Percentiles rank a stretch among this genome's conserved stretches.
Evolutionary conservation across 1,140 invertebrate species (phyloP).

Genomic region (Polypedilum vanderplanki): DNA sequence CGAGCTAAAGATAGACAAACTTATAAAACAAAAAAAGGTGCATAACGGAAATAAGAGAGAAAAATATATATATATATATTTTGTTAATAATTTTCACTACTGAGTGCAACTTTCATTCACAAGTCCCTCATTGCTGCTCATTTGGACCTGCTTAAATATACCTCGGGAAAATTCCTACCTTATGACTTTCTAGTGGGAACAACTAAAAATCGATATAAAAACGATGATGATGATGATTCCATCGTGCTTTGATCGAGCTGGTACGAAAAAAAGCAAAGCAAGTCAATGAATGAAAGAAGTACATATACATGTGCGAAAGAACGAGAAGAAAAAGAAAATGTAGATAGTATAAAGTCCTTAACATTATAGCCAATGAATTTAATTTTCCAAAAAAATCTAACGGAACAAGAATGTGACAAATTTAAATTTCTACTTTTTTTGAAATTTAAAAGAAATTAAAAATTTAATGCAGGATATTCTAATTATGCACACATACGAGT

Average conservation of each 20-base stretch:
- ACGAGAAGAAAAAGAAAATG: neutral
- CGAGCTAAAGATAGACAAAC: too few species aligned
- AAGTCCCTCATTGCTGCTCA: neutral
- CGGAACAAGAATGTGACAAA: too few species aligned
- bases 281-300: slow-evolving; percentile 24
- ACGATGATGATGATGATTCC: neutral
- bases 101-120: too few species aligned
- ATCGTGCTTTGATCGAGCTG: neutral
- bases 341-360: neutral
- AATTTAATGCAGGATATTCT: neutral
- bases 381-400: neutral
- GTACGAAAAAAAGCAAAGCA: neutral
- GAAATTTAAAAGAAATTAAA: neutral
- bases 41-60: too few species aligned
- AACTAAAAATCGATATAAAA: slow-evolving; percentile 23
- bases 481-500: neutral
- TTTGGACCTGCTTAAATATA: slow-evolving; percentile 1
- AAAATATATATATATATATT: too few species aligned
- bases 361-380: neutral
- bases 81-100: too few species aligned
- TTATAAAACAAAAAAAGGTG: too few species aligned
- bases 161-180: neutral
- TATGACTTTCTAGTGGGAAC: neutral
- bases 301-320: neutral
- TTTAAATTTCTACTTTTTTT: too few species aligned